Evolutionary conservation across 1,140 invertebrate species (phyloP), one percentile per base, ranked within the genome.

Genomic region (Rhopalosiphum padi): DNA sequence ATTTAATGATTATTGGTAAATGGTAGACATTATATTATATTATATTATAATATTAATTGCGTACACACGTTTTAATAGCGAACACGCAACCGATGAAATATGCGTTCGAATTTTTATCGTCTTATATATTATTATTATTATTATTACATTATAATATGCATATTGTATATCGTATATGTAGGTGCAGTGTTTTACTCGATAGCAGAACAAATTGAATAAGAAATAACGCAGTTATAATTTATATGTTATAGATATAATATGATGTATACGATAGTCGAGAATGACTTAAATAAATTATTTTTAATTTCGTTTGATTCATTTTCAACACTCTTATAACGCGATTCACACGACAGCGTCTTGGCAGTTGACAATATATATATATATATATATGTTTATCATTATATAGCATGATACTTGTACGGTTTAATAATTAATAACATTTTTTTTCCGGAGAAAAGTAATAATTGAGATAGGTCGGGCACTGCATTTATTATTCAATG

Each of bases 71-170:
- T 85, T 85, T 85, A 53, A 37, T 23, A 53, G 37, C 48, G 22
- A 53, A 89, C 87, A 53, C 48, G 87, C 87, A 53, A 51, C 30
- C 3, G 87, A 89, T 55, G 48, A 89, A 89, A 37, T 89, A 89
- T 89, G 46, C 18, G 25, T 43, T 83, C 82, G 37, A 83, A 43
- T 46, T 88, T 89, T 88, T 89, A 53, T 89, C n/a, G 21, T 68
- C 11, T 68, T 46, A 51, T 21, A 35, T 41, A 37, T 22, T 53
- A 53, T 53, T 43, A 89, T 68, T 41, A 37, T 22, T 53, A 53
- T 53, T 43, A 89, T 68, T 68, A 30, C 15, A 68, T n/a, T 68
- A 30, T 60, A 60, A 60, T 60, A 60, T 60, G 25, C 9, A 60
- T 60, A 60, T 60, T 60, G 3, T 60, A 30, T 11, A 11, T 30